These are phyloP conservation scores for Catharus minimus DNA, from an alignment of 2,113 vertebrate genomes.

Conservation along the genomic window DNA sequence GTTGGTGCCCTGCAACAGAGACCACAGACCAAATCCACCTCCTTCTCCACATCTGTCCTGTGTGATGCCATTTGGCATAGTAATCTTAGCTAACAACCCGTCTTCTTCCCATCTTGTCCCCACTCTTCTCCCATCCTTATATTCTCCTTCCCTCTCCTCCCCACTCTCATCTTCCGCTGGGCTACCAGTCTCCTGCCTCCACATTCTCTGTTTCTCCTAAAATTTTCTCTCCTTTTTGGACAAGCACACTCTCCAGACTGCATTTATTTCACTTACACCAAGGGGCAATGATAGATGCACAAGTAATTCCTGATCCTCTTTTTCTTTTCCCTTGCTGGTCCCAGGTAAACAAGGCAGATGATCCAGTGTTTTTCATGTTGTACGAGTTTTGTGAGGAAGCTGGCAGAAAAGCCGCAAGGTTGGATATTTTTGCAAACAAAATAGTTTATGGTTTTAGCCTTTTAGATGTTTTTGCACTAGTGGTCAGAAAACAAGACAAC, in stretches of 20 bases:
- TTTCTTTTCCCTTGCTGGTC: not conserved
- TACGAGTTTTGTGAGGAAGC: not conserved
- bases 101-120: not conserved
- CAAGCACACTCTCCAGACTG: not conserved
- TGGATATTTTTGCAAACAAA: not conserved
- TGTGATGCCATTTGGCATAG: accelerated
- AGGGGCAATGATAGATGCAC: not conserved
- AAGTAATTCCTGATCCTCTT: not conserved
- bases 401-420: not conserved
- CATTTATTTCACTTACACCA: not conserved
- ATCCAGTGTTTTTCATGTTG: not conserved
- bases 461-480: not conserved
- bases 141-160: not conserved
- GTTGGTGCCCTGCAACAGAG: not conserved
- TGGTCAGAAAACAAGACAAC: not conserved
- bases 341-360: not conserved
- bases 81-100: not conserved
- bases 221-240: not conserved
- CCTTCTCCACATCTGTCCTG: not conserved
- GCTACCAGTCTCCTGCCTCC: not conserved
- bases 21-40: not conserved
- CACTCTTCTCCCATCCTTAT: accelerated
- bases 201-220: not conserved
- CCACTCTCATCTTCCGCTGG: not conserved
- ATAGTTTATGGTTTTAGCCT: not conserved